Percentiles rank a stretch among this genome's conserved stretches.
Evolutionary conservation across 2,113 vertebrate species (phyloP).

Genomic region (Meriones unguiculatus): DNA sequence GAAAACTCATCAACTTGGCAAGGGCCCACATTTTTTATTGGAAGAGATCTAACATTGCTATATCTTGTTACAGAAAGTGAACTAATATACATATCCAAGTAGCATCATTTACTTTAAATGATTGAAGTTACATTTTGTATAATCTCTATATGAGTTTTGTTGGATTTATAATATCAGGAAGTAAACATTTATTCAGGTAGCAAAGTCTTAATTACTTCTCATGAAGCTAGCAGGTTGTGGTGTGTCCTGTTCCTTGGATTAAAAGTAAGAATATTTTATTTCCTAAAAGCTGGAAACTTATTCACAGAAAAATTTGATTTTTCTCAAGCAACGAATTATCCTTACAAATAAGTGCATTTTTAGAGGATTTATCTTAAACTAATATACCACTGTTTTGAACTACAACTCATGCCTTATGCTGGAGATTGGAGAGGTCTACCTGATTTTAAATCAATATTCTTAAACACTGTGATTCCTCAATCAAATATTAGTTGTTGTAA

Average conservation of each 20-base stretch:
- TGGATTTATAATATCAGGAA: neutral
- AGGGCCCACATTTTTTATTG: neutral
- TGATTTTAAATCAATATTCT: neutral
- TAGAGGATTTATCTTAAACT: constrained; percentile 7
- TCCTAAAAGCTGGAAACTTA: neutral
- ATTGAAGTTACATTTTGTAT: neutral
- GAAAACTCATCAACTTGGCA: neutral
- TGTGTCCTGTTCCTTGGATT: neutral
- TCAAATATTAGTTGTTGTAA: constrained; percentile 42
- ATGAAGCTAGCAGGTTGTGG: neutral
- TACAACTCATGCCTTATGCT: neutral
- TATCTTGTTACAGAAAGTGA: neutral
- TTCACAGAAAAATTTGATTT: neutral
- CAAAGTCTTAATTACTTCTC: neutral
- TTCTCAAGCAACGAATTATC: neutral
- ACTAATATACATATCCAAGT: neutral
- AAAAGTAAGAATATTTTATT: neutral
- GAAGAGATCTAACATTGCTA: neutral
- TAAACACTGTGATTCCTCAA: neutral
- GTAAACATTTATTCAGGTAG: neutral
- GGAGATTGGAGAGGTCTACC: neutral
- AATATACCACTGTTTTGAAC: neutral
- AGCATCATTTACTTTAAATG: neutral
- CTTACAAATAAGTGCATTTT: constrained; percentile 21
- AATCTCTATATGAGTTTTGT: neutral